Conservation (phyloP, 2,113 vertebrate genomes). For the Lasiurus cinereus region DNA sequence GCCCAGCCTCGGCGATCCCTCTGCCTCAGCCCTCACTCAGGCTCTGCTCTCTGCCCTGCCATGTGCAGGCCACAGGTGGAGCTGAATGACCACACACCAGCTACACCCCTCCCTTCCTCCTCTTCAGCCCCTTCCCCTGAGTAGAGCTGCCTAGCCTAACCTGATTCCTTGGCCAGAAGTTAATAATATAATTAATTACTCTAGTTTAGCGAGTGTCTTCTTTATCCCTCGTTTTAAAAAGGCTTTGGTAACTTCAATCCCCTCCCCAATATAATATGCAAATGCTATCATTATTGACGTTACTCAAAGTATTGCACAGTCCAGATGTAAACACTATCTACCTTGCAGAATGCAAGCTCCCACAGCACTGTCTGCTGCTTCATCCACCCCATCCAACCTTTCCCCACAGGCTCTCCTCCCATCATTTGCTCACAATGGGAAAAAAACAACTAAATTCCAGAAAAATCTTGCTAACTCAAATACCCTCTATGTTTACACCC, state of each 20-base stretch:
- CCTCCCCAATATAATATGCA: not conserved
- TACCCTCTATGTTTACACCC: not conserved
- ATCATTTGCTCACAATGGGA: not conserved
- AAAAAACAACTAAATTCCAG: constrained; percentile 26
- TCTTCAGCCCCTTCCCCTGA: not conserved
- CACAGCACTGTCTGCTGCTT: not conserved
- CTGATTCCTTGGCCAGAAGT: not conserved
- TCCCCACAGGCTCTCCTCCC: not conserved
- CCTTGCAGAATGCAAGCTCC: not conserved
- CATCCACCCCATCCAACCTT: not conserved
- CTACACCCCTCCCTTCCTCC: not conserved
- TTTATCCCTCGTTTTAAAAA: constrained; percentile 18
- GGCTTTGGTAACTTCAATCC: not conserved
- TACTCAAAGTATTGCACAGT: not conserved
- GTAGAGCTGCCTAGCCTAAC: not conserved
- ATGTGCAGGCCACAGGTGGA: not conserved
- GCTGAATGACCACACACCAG: not conserved
- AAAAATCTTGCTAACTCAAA: not conserved
- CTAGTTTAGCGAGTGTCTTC: constrained; percentile 41
- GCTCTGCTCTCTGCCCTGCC: not conserved
- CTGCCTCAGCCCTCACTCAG: not conserved
- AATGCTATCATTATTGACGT: not conserved
- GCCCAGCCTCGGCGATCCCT: not conserved
- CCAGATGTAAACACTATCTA: not conserved
- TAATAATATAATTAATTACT: not conserved